These are phyloP conservation scores for Oncorhynchus keta DNA, from an alignment of 2,113 vertebrate species.

Conservation along the genomic window DNA sequence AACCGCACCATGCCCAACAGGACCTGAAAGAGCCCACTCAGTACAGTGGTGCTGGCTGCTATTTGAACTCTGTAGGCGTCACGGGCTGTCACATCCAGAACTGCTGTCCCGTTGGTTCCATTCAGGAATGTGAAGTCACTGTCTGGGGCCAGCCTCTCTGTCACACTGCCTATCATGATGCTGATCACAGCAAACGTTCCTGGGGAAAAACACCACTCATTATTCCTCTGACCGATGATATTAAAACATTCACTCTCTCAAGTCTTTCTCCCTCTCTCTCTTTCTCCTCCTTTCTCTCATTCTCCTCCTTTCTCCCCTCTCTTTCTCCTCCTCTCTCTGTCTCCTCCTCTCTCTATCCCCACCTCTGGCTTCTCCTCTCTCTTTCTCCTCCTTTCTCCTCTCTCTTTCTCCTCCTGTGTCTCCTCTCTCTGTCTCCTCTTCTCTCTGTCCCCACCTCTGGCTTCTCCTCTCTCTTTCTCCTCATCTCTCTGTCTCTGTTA, in stretches of 20 bases:
- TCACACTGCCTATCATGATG: conserved; percentile 89
- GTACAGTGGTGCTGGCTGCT: conserved; percentile 79
- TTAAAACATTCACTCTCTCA: too few relatives aligned
- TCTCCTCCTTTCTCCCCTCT: not conserved
- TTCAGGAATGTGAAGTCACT: conserved; percentile 65
- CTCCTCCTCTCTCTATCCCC: not conserved
- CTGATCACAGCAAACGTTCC: conserved; percentile 93
- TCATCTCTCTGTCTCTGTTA: too few relatives aligned
- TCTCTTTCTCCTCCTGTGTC: too few relatives aligned
- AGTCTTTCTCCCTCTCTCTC: too few relatives aligned
- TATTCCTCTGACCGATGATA: not conserved
- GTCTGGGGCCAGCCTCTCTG: conserved; percentile 76
- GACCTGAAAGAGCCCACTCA: conserved; percentile 87
- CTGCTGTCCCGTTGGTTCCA: conserved; percentile 59
- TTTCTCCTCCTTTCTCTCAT: too few relatives aligned
- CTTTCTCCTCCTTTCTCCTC: too few relatives aligned
- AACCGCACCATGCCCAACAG: conserved; percentile 86
- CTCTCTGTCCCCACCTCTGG: too few relatives aligned
- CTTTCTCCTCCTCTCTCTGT: too few relatives aligned
- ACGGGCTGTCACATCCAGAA: conserved; percentile 38
- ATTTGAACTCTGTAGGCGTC: conserved; percentile 75
- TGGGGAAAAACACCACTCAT: conserved; percentile 44
- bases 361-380: too few relatives aligned
- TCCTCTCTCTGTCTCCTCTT: too few relatives aligned
- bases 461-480: not conserved